These are phyloP conservation scores for Caenorhabditis sp. DNA, from an alignment of 2,888 invertebrate species.

Conservation along the genomic window DNA sequence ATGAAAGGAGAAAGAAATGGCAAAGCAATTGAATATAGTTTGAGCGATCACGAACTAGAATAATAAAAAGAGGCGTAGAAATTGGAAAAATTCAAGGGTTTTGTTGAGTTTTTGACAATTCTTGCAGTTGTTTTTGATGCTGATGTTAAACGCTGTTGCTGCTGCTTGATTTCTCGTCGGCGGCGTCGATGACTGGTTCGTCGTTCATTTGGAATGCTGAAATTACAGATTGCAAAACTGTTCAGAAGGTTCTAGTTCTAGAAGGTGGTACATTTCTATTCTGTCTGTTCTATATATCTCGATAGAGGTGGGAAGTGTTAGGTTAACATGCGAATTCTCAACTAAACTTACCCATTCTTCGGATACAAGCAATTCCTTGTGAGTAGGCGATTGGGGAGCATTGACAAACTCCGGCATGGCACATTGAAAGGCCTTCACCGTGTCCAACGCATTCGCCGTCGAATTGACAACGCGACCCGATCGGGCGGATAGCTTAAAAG, in stretches of 20 bases:
- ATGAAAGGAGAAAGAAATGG: not conserved
- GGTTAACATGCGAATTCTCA: not conserved
- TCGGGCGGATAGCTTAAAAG: conserved; percentile 49
- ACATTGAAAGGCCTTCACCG: conserved; percentile 56
- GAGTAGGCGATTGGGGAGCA: conserved; percentile 61
- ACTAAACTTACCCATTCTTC: conserved; percentile 45
- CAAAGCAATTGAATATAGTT: conserved; percentile 2
- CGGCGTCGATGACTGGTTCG: conserved; percentile 40
- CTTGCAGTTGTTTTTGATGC: conserved; percentile 19
- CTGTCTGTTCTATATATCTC: not conserved
- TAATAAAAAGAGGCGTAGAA: conserved; percentile 20
- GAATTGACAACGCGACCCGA: conserved; percentile 56
- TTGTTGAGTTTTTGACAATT: not conserved
- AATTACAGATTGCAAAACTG: conserved; percentile 6
- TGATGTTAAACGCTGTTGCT: conserved; percentile 5
- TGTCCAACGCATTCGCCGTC: conserved; percentile 59
- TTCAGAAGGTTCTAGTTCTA: too few relatives aligned
- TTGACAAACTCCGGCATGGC: conserved; percentile 57
- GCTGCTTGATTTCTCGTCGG: conserved; percentile 34
- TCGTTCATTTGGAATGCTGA: conserved; percentile 51
- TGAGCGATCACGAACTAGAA: conserved; percentile 22
- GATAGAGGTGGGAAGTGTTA: not conserved
- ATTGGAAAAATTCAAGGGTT: conserved; percentile 14
- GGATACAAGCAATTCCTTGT: conserved; percentile 58
- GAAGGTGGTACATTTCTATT: not conserved